Conservation (phyloP, 1,140 invertebrate genomes). For the Ips nitidus region DNA sequence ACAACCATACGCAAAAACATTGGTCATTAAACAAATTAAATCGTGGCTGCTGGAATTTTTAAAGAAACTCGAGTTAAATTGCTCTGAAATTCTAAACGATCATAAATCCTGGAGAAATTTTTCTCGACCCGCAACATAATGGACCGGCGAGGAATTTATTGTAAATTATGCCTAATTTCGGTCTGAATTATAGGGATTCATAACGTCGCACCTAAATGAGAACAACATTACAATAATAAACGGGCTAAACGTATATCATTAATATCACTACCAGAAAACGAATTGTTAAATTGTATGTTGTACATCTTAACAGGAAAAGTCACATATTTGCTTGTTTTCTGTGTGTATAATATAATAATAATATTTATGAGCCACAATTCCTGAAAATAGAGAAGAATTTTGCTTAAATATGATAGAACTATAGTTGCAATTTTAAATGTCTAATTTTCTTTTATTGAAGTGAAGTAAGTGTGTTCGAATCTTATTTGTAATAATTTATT, state of each 20-base stretch:
- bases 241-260: conserved; percentile 32
- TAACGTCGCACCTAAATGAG: conserved; percentile 28
- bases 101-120: conserved; percentile 26
- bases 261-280: conserved; percentile 26
- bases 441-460: too few species aligned
- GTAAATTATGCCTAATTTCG: conserved; percentile 33
- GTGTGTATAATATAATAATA: too few species aligned
- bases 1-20: too few species aligned
- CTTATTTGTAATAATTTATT: too few species aligned
- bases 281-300: conserved; percentile 22
- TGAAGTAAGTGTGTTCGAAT: too few species aligned
- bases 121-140: conserved; percentile 26
- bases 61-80: conserved; percentile 22
- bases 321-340: too few species aligned
- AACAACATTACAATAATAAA: conserved; percentile 34
- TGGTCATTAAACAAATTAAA: conserved; percentile 5
- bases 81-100: conserved; percentile 18
- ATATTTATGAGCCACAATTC: too few species aligned
- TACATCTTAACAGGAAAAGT: not conserved
- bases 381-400: too few species aligned
- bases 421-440: too few species aligned
- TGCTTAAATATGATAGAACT: too few species aligned
- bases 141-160: conserved; percentile 31
- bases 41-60: conserved; percentile 1
- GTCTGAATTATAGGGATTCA: conserved; percentile 20